Conservation (phyloP, 2,888 invertebrate genomes). For the Trachelus tabidus region DNA sequence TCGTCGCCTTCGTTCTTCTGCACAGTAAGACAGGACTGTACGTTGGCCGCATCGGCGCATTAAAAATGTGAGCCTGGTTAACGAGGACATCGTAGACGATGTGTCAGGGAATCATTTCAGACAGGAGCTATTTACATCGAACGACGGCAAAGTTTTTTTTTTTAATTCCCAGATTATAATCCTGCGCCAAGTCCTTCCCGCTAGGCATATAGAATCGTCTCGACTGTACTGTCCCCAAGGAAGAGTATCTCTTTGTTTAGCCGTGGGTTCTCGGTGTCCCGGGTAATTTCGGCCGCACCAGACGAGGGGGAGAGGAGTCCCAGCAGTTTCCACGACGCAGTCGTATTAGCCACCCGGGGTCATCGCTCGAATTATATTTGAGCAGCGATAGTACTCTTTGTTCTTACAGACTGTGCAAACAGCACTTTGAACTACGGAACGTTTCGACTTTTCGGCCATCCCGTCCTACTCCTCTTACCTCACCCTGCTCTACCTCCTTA, state of each 20-base stretch:
- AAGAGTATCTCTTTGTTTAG: neutral
- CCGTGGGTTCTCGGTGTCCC: neutral
- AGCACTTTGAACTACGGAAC: too few species aligned
- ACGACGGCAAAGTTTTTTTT: too few species aligned
- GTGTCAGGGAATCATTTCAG: too few species aligned
- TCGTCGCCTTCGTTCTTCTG: neutral
- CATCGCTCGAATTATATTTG: constrained; percentile 39
- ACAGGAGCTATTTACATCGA: too few species aligned
- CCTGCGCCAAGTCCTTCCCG: too few species aligned
- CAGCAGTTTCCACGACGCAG: constrained; percentile 3
- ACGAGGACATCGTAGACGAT: too few species aligned
- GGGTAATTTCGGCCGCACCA: constrained; percentile 1
- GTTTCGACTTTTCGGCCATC: neutral
- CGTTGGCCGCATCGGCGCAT: neutral
- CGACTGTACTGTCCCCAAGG: neutral
- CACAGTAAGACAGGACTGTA: neutral
- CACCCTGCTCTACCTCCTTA: neutral
- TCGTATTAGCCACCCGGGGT: constrained; percentile 20
- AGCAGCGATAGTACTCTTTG: constrained; percentile 32
- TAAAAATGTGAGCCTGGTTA: too few species aligned
- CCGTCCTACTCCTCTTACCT: neutral
- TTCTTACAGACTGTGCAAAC: constrained; percentile 13
- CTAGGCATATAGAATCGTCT: too few species aligned
- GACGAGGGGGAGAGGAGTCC: neutral
- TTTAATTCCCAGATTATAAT: too few species aligned